These are phyloP conservation scores for Campoletis sonorensis DNA, from an alignment of 1,140 invertebrate genomes.

Conservation along the genomic window DNA sequence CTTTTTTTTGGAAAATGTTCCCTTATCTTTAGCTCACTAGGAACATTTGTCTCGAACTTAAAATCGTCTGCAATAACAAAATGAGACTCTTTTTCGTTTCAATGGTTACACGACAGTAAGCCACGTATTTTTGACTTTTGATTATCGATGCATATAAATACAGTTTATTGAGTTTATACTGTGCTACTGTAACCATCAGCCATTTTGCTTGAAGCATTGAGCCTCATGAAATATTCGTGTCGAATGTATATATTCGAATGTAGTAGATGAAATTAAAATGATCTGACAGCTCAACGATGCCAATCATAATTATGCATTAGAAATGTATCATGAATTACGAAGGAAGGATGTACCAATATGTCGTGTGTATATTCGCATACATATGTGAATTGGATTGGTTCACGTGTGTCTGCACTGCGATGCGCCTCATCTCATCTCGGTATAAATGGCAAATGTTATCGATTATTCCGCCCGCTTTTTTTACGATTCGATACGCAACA, in stretches of 20 bases:
- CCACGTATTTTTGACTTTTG: too few relatives aligned
- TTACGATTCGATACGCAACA: constrained; percentile 27
- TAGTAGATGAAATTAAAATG: constrained; percentile 38
- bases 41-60: too few relatives aligned
- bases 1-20: too few relatives aligned
- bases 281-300: constrained; percentile 23
- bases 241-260: neutral
- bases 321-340: constrained; percentile 38
- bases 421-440: constrained; percentile 18
- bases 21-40: too few relatives aligned
- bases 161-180: too few relatives aligned
- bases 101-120: too few relatives aligned
- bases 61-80: too few relatives aligned
- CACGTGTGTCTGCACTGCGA: neutral
- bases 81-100: too few relatives aligned
- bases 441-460: constrained; percentile 17
- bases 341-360: neutral
- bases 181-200: too few relatives aligned
- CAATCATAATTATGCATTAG: constrained; percentile 45
- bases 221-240: constrained; percentile 17
- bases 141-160: too few relatives aligned
- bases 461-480: constrained; percentile 40
- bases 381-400: neutral
- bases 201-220: neutral
- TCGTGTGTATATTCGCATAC: neutral